These are phyloP conservation scores for Picus viridis DNA, from an alignment of 2,797 vertebrate genomes.

Conservation along the genomic window DNA sequence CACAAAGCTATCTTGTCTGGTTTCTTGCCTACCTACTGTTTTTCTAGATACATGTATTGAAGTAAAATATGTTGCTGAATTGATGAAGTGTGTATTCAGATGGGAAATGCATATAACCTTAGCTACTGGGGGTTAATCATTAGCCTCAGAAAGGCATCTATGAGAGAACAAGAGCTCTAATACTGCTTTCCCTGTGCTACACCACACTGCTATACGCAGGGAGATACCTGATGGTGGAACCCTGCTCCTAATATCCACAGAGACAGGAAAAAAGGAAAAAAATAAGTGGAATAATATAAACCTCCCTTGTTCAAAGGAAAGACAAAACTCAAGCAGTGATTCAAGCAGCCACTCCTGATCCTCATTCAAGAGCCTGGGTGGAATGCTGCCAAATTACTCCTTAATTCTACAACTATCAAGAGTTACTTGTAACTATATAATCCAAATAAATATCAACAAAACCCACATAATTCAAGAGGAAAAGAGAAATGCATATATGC, in stretches of 20 bases:
- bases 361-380: neutral
- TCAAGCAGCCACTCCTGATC: neutral
- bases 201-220: neutral
- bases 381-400: neutral
- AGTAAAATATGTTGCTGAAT: neutral
- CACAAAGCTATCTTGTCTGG: neutral
- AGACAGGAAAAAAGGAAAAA: neutral
- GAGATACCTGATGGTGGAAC: neutral
- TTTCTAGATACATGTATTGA: neutral
- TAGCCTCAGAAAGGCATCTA: neutral
- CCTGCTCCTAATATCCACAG: fast-evolving
- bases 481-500: neutral
- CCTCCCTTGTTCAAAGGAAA: neutral
- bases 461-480: neutral
- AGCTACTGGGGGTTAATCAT: neutral
- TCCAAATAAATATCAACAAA: neutral
- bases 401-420: neutral
- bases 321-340: neutral
- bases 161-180: neutral
- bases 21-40: neutral
- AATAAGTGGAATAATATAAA: fast-evolving
- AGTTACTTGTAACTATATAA: neutral
- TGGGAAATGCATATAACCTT: neutral
- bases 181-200: neutral
- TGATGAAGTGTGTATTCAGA: neutral